Base-by-base conservation (phyloP, 2,113 vertebrate species). In the Ellobius talpinus region DNA sequence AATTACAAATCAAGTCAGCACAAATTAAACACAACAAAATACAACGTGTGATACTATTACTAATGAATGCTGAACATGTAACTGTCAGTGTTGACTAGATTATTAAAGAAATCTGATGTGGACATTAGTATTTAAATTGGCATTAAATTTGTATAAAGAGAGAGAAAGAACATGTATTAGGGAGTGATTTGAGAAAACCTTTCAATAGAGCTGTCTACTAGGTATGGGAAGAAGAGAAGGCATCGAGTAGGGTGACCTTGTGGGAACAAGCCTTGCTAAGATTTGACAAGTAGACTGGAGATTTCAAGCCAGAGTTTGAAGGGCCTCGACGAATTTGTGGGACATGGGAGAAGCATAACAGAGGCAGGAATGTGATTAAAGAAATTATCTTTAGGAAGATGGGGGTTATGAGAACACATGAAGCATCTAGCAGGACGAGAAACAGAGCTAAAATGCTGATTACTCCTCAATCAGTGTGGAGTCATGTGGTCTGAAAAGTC, bases 51-150 rank as follows among this genome's bases (percentile, higher is more conserved):
- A 9, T 77, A n/a, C 12, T 77, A 2, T 47, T 50, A 66, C 23
- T 66, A 85, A 79, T 85, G 73, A 85, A 82, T 82, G 55, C 2
- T 8, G 5, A 79, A 21, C 7, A 39, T 14, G 33, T 36, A 90
- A 12, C 42, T 84, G 50, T 66, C 82, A 31, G 33, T 36, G 13
- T 85, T 87, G 36, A 31, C 76, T 61, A n/a, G 39, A 85, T 47
- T 72, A 45, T 39, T 89, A 89, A 26, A 68, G 42, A 74, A 70
- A 7, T 58, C 63, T 88, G 7, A 68, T 84, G 7, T 47, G 82
- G 93, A 93, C 77, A 29, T 14, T 68, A 39, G 17, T 89, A 73
- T 91, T 95, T 95, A 89, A 89, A 42, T 94, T 26, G 79, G 45
- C 82, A 21, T 61, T 77, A 16, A 7, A 82, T 77, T 86, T 89